Base-by-base conservation (phyloP, 2,797 vertebrate genomes). In the Gymnocypris eckloni region DNA sequence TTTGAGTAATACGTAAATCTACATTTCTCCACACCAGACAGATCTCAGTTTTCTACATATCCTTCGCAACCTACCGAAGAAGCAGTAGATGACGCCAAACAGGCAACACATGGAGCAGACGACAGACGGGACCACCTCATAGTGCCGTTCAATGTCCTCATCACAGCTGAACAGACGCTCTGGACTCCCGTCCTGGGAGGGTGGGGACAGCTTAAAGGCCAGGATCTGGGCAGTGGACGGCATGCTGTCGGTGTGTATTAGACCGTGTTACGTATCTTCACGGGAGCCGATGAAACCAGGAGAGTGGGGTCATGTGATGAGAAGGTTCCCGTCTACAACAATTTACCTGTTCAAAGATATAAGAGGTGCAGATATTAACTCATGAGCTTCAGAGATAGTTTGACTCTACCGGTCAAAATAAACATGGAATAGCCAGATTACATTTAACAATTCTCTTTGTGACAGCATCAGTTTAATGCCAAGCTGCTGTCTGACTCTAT, bases 41-140 rank as follows among this genome's bases (percentile, higher is more conserved):
- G 43, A 54, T 66, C 20, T 18, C 8, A 2, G n/a, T 76, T 33
- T 52, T 61, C 4, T 54, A 69, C 16, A 28, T 39, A 48, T 80
- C 37, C 18, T 33, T 25, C 18, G 18, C 12, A 64, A 93, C 97
- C 96, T 92, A 99, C 98, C 98, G 1, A 99, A 99, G 93, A 99
- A 99, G 95, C 98, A 99, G 94, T 99, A 99, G 94, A 99, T 97
- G 94, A 99, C 97, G 87, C 98, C 98, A 43, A 99, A 99, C 89
- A 99, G 96, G 94, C 97, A 99, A 95, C 98, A 99, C 97, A 99
- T 98, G 94, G 98, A 97, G n/a, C 98, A 99, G 91, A 99, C 96
- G 89, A 99, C 98, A 0, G 98, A 98, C 7, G 98, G 98, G 82
- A 99, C 97, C 22, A 99, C 97, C 93, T 99, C 97, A 89, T 99